Percentiles rank a stretch among this genome's conserved stretches.
Conservation (phyloP, 2,888 invertebrate species). For the Antheraea yamamai region DNA sequence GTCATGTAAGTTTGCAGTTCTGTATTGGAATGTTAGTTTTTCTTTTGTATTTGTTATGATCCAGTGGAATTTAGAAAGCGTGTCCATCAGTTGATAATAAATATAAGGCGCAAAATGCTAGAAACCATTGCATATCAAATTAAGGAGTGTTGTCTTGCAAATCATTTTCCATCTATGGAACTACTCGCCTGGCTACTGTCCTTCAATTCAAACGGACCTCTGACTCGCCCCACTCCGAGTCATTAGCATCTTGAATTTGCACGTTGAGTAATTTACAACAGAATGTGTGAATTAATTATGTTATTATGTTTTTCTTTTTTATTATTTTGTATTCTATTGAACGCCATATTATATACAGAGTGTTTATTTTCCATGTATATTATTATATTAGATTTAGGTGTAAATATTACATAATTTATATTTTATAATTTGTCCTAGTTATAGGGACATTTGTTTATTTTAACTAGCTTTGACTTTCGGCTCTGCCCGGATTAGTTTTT, state of each 20-base stretch:
- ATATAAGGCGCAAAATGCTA: too few relatives aligned
- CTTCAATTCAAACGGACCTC: not conserved
- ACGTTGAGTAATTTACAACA: not conserved
- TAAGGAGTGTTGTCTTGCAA: too few relatives aligned
- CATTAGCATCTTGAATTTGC: not conserved
- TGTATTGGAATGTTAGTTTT: too few relatives aligned
- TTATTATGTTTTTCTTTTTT: not conserved
- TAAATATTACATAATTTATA: constrained; percentile 3
- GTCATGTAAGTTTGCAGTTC: too few relatives aligned
- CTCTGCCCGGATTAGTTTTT: not conserved
- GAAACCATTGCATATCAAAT: too few relatives aligned
- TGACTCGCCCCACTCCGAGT: not conserved
- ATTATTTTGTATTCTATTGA: not conserved
- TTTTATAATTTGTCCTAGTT: not conserved
- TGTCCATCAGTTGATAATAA: too few relatives aligned
- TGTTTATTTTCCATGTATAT: constrained; percentile 9
- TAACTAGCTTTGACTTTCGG: not conserved
- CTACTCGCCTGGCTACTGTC: not conserved
- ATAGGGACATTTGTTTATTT: not conserved
- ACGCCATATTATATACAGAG: constrained; percentile 8
- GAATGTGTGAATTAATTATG: not conserved
- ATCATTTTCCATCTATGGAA: not conserved
- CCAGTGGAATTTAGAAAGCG: too few relatives aligned
- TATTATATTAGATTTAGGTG: constrained; percentile 1
- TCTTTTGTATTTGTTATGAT: too few relatives aligned